phyloP scores from a whole-genome alignment of 2,113 vertebrate genomes.

The Pungitius pungitius region DNA sequence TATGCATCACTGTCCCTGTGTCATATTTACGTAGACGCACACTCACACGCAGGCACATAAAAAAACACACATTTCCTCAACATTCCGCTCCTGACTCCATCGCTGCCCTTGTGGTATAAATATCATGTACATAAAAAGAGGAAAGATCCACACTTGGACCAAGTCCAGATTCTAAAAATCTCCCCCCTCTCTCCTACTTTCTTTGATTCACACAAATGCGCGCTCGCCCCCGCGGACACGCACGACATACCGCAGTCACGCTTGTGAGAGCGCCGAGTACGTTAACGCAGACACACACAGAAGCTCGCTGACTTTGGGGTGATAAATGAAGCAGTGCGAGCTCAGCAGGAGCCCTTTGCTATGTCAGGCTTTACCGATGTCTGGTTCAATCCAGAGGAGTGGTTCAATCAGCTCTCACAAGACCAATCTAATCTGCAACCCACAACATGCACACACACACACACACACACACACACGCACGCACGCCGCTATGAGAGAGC shows the following conservation, averaged over 20 bases:
- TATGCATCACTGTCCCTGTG: constrained; percentile 73
- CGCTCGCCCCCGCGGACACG: neutral
- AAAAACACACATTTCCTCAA: constrained; percentile 49
- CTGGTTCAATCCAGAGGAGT: constrained; percentile 66
- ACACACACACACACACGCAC: constrained; percentile 14
- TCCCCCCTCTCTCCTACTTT: neutral
- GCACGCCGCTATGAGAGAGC: neutral
- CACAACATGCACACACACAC: constrained; percentile 21
- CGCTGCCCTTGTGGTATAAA: constrained; percentile 66
- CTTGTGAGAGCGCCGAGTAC: constrained; percentile 15
- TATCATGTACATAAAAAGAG: constrained; percentile 45
- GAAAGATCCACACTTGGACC: constrained; percentile 38
- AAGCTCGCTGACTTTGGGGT: constrained; percentile 30
- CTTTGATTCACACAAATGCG: neutral
- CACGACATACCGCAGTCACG: neutral
- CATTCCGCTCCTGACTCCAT: constrained; percentile 52
- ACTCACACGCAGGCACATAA: constrained; percentile 41
- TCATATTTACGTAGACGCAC: constrained; percentile 64
- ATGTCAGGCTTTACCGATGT: constrained; percentile 71
- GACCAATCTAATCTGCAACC: constrained; percentile 55
- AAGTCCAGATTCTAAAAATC: constrained; percentile 21
- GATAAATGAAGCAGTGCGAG: constrained; percentile 70
- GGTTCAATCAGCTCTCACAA: constrained; percentile 57
- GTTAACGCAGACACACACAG: constrained; percentile 19
- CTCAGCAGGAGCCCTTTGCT: constrained; percentile 72